A percentile compares a stretch with the other conserved stretches of the same genome.
Evolutionary conservation across 2,113 vertebrate species (phyloP).

Genomic region (Ochotona curzoniae): DNA sequence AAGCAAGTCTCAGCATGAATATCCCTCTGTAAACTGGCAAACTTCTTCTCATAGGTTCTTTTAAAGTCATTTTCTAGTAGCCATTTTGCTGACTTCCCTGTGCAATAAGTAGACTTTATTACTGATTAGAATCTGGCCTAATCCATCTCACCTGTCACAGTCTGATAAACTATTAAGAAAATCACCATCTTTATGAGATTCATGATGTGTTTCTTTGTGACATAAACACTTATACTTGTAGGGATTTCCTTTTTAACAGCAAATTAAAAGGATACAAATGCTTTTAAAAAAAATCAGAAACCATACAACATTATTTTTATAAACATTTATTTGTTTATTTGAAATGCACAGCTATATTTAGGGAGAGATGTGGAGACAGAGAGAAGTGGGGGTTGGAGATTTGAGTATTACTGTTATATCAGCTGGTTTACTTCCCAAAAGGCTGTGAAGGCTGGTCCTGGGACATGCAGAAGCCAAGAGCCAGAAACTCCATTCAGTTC

Average conservation of each 20-base stretch:
- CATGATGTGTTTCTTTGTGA: slow-evolving; percentile 31
- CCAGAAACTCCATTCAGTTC: too few species aligned
- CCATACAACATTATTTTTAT: too few species aligned
- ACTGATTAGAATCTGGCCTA: slow-evolving; percentile 29
- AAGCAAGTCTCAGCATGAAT: slow-evolving; percentile 36
- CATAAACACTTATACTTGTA: slow-evolving; percentile 1
- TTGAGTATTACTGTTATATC: too few species aligned
- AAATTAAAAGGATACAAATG: slow-evolving; percentile 20
- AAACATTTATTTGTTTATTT: too few species aligned
- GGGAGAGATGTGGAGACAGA: too few species aligned
- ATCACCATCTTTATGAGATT: slow-evolving; percentile 20
- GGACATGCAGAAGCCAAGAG: too few species aligned
- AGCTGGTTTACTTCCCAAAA: too few species aligned
- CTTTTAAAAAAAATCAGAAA: slow-evolving; percentile 11
- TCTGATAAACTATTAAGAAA: slow-evolving; percentile 42
- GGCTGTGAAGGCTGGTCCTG: too few species aligned
- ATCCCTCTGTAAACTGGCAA: slow-evolving; percentile 28
- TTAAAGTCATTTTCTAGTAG: slow-evolving; percentile 40
- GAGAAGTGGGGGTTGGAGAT: too few species aligned
- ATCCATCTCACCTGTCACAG: not conserved
- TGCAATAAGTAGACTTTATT: slow-evolving; percentile 21
- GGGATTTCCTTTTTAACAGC: slow-evolving; percentile 10
- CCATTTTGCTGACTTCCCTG: slow-evolving; percentile 28
- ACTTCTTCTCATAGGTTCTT: slow-evolving; percentile 43
- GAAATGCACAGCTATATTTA: too few species aligned